Evolutionary conservation across 2,113 vertebrate species (phyloP).

Genomic region (Plotosus lineatus): DNA sequence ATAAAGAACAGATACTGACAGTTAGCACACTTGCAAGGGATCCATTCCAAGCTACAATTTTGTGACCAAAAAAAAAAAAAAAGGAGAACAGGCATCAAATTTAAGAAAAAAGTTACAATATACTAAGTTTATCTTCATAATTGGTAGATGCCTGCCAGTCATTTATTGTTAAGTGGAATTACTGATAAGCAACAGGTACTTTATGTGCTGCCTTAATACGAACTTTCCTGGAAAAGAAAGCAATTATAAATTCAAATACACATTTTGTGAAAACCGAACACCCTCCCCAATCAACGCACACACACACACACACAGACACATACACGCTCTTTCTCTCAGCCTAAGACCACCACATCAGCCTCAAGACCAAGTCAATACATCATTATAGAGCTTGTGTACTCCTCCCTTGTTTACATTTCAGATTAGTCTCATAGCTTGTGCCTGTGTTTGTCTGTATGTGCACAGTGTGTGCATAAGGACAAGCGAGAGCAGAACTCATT

Average conservation of each 20-base stretch:
- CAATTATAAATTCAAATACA: neutral
- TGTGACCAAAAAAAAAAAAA: neutral
- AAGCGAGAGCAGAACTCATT: conserved; percentile 49
- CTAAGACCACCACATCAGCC: conserved; percentile 25
- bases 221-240: neutral
- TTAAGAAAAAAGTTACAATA: neutral
- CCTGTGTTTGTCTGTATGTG: conserved; percentile 48
- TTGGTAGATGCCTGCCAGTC: neutral
- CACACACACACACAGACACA: neutral
- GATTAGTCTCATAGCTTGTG: conserved; percentile 56
- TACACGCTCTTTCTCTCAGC: neutral
- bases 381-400: conserved; percentile 28
- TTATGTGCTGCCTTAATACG: neutral
- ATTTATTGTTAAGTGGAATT: conserved; percentile 21
- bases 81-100: neutral
- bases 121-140: neutral
- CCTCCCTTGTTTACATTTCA: conserved; percentile 56
- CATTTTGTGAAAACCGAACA: neutral
- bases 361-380: conserved; percentile 30
- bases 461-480: conserved; percentile 38
- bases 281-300: neutral
- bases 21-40: neutral
- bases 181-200: neutral
- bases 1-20: neutral
- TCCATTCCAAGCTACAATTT: neutral